Percentiles rank a stretch among this genome's conserved stretches.
Conservation (phyloP, 2,888 invertebrate species). For the Eilema sororculum region DNA sequence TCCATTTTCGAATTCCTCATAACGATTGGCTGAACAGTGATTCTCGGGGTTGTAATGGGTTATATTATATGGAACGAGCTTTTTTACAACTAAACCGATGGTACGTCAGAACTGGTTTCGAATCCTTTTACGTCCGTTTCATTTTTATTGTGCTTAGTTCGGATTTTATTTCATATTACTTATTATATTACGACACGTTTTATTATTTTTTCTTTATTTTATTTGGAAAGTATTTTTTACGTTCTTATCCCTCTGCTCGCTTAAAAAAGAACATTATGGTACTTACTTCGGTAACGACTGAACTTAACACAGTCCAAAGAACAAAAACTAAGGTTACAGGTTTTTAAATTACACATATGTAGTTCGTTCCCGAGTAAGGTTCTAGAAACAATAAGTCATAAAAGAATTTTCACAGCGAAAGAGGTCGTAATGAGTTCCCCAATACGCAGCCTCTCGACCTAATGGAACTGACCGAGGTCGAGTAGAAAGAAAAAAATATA, state of each 20-base stretch:
- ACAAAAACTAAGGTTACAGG: conserved; percentile 49
- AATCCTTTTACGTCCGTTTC: conserved; percentile 78
- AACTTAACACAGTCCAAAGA: conserved; percentile 38
- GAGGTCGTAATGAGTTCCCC: conserved; percentile 79
- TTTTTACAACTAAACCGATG: conserved; percentile 85
- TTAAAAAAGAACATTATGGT: conserved; percentile 37
- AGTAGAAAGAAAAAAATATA: conserved; percentile 74
- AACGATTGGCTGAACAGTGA: conserved; percentile 79
- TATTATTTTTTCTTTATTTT: conserved; percentile 55
- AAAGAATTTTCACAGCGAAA: conserved; percentile 76
- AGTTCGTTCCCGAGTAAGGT: conserved; percentile 66
- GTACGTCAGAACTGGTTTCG: conserved; percentile 79
- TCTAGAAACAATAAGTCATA: conserved; percentile 82
- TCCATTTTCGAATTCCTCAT: conserved; percentile 78
- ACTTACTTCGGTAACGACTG: conserved; percentile 42
- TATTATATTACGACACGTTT: conserved; percentile 79
- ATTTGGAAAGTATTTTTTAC: conserved; percentile 46
- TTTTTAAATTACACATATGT: conserved; percentile 60
- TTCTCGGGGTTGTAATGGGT: conserved; percentile 84
- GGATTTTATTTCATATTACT: conserved; percentile 78
- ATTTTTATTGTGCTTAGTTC: conserved; percentile 80
- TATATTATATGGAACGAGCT: conserved; percentile 85
- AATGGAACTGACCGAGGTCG: conserved; percentile 80
- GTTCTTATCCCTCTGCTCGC: conserved; percentile 36
- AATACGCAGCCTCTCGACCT: conserved; percentile 75